Base-by-base conservation (phyloP, 2,113 vertebrate species). In the Ardeotis arabs region DNA sequence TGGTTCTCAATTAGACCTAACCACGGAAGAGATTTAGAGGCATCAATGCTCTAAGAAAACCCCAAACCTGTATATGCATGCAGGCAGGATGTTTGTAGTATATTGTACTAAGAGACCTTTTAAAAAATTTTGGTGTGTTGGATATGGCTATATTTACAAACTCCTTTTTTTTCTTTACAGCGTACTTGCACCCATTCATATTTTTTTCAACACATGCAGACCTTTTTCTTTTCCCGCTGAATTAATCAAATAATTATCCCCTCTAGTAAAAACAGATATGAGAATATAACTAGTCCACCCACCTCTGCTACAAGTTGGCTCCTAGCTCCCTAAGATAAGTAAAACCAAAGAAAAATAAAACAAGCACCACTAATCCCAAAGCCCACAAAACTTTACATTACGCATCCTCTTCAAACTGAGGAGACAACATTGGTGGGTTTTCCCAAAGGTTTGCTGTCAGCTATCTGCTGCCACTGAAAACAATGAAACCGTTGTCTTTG, bases 321-420 rank as follows among this genome's bases (percentile, higher is more conserved):
- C 49, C n/a, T 73, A 50, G 76, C 10, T 21, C 8, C 15, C 15
- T 49, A n/a, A 68, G 15, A 47, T 49, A 63, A 62, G 18, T 69
- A 83, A 93, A 95, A 50, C 3, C 24, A 69, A 79, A 56, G 5
- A 76, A 52, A 92, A 82, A 44, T 29, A 37, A 69, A 70, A 20
- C 16, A 60, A 79, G 27, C 14, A 68, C n/a, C 31, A 27, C 8
- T 7, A 12, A 31, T 4, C 12, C 19, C 7, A 24, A 74, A 77
- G 31, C 24, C 23, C 41, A 15, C 16, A 29, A 52, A 81, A 45
- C 10, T 77, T 80, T 9, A 14, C 9, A 16, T 69, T 19, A 14
- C 0, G 0, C 7, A 20, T 41, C 13, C 3, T 67, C 20, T 55
- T 76, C n/a, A 68, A 60, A 62, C 8, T 0, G 2, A 69, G 55